phyloP scores from a whole-genome alignment of 2,888 invertebrate genomes.

The Agrotis ipsilon region DNA sequence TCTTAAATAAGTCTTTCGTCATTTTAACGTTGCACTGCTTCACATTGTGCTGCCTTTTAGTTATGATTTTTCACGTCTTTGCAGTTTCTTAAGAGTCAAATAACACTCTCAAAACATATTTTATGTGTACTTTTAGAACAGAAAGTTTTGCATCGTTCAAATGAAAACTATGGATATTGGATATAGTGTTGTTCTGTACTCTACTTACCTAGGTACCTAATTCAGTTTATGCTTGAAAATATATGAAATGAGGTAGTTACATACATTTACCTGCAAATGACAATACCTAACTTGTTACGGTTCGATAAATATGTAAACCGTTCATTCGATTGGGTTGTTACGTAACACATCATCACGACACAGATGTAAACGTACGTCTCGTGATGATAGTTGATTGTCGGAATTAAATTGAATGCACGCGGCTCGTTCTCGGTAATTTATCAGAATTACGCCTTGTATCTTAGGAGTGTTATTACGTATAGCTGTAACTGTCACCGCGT shows the following conservation, averaged over 20 bases:
- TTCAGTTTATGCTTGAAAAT: conserved; percentile 7
- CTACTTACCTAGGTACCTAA: no score
- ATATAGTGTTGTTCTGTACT: no score
- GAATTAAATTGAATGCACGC: conserved; percentile 82
- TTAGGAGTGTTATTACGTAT: conserved; percentile 55
- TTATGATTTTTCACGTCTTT: background rate
- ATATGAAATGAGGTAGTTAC: conserved; percentile 5
- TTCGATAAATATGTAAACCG: conserved; percentile 34
- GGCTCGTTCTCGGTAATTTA: conserved; percentile 77
- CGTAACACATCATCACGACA: conserved; percentile 44
- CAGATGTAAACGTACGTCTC: conserved; percentile 54
- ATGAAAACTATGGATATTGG: no score
- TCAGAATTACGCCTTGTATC: conserved; percentile 58
- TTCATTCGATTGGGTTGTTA: conserved; percentile 53
- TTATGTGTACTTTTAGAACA: background rate
- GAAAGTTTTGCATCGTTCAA: background rate
- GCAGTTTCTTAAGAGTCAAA: background rate
- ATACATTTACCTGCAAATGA: conserved; percentile 19
- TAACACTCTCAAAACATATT: conserved; percentile 4
- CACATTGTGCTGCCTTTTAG: background rate
- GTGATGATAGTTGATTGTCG: conserved; percentile 76
- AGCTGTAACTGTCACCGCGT: conserved; percentile 49
- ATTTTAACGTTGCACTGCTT: background rate
- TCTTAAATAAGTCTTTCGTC: conserved; percentile 15
- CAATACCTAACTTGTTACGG: conserved; percentile 22